Percentiles rank a stretch among this genome's conserved stretches.
phyloP scores from a whole-genome alignment of 2,888 invertebrate species.

The Lottia gigantea region DNA sequence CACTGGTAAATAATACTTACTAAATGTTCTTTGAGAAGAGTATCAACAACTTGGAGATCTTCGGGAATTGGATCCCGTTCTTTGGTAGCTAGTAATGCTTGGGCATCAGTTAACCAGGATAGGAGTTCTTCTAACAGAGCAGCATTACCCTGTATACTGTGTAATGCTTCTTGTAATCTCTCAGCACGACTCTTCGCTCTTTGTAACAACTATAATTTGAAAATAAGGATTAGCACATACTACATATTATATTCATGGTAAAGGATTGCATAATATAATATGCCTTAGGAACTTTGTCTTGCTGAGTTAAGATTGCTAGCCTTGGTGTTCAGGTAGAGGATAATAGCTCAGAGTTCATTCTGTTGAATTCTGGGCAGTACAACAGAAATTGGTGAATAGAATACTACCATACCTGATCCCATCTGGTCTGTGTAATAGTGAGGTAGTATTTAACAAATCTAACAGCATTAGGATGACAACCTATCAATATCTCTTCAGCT shows the following conservation, averaged over 20 bases:
- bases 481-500: slow-evolving; percentile 63
- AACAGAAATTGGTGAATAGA: neutral
- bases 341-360: neutral
- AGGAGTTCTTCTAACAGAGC: slow-evolving; percentile 65
- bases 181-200: slow-evolving; percentile 55
- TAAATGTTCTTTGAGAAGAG: slow-evolving; percentile 63
- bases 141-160: slow-evolving; percentile 63
- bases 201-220: slow-evolving; percentile 39
- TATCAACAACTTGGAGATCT: slow-evolving; percentile 64
- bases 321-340: neutral
- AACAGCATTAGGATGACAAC: slow-evolving; percentile 67
- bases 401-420: slow-evolving; percentile 60
- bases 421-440: slow-evolving; percentile 67
- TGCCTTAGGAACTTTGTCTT: too few species aligned
- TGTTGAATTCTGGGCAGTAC: neutral
- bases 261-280: too few species aligned
- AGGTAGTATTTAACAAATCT: slow-evolving; percentile 68
- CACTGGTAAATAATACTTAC: slow-evolving; percentile 35
- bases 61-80: slow-evolving; percentile 65
- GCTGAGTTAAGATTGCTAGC: neutral
- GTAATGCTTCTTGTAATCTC: slow-evolving; percentile 62
- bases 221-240: too few species aligned
- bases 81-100: slow-evolving; percentile 64
- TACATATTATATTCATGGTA: too few species aligned
- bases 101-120: slow-evolving; percentile 65